A percentile compares a stretch with the other conserved stretches of the same genome.
Evolutionary conservation across 2,797 vertebrate genomes (phyloP).

Genomic region (Aulostomus chinensis): DNA sequence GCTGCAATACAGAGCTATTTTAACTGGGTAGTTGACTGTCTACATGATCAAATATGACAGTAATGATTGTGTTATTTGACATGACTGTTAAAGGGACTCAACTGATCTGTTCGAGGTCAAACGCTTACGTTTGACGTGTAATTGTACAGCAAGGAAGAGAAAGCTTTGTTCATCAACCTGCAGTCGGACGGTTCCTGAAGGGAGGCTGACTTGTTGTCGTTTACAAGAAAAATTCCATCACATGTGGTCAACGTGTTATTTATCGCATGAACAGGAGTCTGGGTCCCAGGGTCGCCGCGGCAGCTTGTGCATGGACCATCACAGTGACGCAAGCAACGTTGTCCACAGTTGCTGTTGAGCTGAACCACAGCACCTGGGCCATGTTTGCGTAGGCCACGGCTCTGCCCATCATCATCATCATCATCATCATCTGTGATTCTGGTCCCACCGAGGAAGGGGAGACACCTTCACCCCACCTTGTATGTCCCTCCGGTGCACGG

Average conservation of each 20-base stretch:
- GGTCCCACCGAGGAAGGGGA: slow-evolving; percentile 12
- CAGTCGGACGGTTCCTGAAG: no score
- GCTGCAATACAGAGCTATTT: no score
- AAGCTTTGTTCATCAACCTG: no score
- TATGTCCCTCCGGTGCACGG: slow-evolving; percentile 54
- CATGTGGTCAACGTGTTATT: slow-evolving; percentile 50
- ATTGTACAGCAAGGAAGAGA: no score
- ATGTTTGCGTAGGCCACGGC: slow-evolving; percentile 27
- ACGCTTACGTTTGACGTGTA: no score
- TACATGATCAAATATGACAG: no score
- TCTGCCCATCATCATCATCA: slow-evolving; percentile 42
- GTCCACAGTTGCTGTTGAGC: background rate
- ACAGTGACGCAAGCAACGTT: slow-evolving; percentile 3
- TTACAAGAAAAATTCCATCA: no score
- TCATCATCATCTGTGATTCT: slow-evolving; percentile 44
- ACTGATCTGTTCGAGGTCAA: no score
- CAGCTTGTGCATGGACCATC: slow-evolving; percentile 17
- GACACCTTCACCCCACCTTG: slow-evolving; percentile 46
- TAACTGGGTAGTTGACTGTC: no score
- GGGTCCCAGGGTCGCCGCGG: slow-evolving; percentile 12
- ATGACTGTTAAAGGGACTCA: no score
- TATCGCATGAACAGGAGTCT: slow-evolving; percentile 45
- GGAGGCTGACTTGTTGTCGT: no score
- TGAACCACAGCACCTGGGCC: slow-evolving; percentile 35
- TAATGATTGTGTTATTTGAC: no score